Percentiles rank a stretch among this genome's conserved stretches.
phyloP scores from a whole-genome alignment of 2,888 invertebrate species.

The Drosophila longiperda region DNA sequence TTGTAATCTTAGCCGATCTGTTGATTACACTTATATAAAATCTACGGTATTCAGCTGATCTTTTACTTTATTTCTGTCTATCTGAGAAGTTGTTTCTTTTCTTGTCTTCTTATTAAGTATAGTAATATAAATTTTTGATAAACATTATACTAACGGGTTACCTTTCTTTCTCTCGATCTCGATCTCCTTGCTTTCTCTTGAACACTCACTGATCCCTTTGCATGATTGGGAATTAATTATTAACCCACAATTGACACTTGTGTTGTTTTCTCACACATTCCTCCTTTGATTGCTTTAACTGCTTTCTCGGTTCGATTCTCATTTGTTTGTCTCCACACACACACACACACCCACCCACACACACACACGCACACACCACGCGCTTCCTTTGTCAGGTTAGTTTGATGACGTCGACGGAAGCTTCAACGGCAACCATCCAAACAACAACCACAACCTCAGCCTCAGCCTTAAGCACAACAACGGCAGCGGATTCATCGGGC shows the following conservation, averaged over 20 bases:
- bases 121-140: not conserved
- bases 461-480: constrained; percentile 29
- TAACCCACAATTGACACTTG: constrained; percentile 35
- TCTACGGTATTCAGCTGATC: not conserved
- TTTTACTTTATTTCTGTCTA: not conserved
- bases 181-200: not conserved
- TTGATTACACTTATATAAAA: not conserved
- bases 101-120: not conserved
- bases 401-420: constrained; percentile 84
- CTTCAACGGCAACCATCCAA: constrained; percentile 68
- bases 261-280: constrained; percentile 32
- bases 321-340: constrained; percentile 46
- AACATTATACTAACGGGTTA: constrained; percentile 54
- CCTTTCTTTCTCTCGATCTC: constrained; percentile 22
- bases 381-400: constrained; percentile 84
- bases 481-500: constrained; percentile 31
- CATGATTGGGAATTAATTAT: constrained; percentile 30
- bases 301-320: constrained; percentile 59
- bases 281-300: constrained; percentile 70
- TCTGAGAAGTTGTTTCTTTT: not conserved
- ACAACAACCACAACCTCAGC: constrained; percentile 35
- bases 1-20: not conserved
- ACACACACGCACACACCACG: constrained; percentile 55
- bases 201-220: constrained; percentile 14
- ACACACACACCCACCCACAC: constrained; percentile 16